Evolutionary conservation across 2,797 vertebrate species (phyloP).

Genomic region (Hipposideros larvatus): DNA sequence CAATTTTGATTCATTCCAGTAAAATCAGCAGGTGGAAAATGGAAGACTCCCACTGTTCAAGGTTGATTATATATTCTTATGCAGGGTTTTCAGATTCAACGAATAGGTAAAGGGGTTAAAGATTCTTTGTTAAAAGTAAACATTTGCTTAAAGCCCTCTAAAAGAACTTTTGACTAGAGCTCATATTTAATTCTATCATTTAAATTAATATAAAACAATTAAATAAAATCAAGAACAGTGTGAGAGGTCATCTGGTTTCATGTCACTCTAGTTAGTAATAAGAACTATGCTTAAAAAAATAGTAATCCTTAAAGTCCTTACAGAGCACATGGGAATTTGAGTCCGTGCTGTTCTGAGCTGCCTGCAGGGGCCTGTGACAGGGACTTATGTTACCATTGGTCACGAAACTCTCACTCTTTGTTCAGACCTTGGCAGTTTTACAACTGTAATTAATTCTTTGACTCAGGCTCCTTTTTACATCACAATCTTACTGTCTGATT

Average conservation of each 20-base stretch:
- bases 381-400: slow-evolving; percentile 29
- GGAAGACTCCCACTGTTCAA: slow-evolving; percentile 38
- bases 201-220: slow-evolving; percentile 60
- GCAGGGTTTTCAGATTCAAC: slow-evolving; percentile 52
- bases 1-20: slow-evolving; percentile 53
- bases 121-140: slow-evolving; percentile 25
- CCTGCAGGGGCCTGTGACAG: slow-evolving; percentile 13
- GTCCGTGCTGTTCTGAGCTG: slow-evolving; percentile 9
- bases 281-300: neutral
- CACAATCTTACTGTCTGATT: slow-evolving; percentile 6
- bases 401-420: slow-evolving; percentile 59
- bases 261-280: neutral
- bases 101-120: neutral
- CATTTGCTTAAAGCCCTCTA: neutral
- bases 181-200: slow-evolving; percentile 50
- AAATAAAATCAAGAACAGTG: slow-evolving; percentile 41
- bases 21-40: slow-evolving; percentile 68
- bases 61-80: neutral
- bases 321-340: neutral
- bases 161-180: slow-evolving; percentile 52
- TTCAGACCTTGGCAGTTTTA: slow-evolving; percentile 22
- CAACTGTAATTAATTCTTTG: slow-evolving; percentile 1
- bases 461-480: slow-evolving; percentile 23
- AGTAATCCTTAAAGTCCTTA: neutral
- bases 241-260: slow-evolving; percentile 30